phyloP scores from a whole-genome alignment of 2,888 invertebrate genomes.

The Tubiluchus corallicola region DNA sequence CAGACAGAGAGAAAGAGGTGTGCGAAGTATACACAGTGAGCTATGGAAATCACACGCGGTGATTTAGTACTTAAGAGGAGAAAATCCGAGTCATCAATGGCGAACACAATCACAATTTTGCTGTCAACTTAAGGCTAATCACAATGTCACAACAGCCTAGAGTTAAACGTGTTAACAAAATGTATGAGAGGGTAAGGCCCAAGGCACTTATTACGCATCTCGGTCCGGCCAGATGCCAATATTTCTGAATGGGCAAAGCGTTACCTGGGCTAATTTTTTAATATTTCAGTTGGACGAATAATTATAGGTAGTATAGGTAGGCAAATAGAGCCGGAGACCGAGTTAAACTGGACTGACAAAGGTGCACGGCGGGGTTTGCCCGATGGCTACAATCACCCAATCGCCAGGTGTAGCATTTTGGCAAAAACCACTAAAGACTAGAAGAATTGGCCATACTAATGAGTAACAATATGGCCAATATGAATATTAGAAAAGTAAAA shows the following conservation, averaged over 20 bases:
- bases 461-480: conserved; percentile 1
- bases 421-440: background rate
- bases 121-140: background rate
- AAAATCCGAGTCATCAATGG: too few species aligned
- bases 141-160: background rate
- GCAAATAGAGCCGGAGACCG: background rate
- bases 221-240: background rate
- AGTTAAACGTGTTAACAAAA: conserved; percentile 1
- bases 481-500: too few species aligned
- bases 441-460: too few species aligned
- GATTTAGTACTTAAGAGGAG: too few species aligned
- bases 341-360: background rate
- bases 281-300: background rate
- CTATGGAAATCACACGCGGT: too few species aligned
- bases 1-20: too few species aligned
- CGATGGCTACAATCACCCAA: background rate
- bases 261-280: background rate
- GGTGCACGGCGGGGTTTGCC: background rate
- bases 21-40: too few species aligned
- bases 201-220: too few species aligned
- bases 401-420: background rate
- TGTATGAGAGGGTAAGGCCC: too few species aligned
- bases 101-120: background rate
- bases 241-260: background rate
- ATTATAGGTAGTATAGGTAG: background rate